Evolutionary conservation across 2,113 vertebrate genomes (phyloP).

Genomic region (Carollia perspicillata): DNA sequence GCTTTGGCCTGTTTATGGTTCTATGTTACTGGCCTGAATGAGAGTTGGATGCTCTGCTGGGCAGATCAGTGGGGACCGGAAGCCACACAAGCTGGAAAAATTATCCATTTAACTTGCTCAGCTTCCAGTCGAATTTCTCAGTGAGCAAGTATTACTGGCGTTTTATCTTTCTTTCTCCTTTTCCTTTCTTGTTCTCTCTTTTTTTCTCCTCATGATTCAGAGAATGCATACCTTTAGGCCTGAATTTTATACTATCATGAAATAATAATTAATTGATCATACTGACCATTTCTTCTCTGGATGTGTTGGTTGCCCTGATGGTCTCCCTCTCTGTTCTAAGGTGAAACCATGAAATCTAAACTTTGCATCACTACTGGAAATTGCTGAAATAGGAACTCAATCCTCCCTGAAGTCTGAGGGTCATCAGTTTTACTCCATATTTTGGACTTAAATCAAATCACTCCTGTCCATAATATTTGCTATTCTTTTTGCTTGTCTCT

Average conservation of each 20-base stretch:
- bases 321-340: neutral
- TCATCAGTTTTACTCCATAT: neutral
- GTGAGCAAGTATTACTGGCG: neutral
- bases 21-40: neutral
- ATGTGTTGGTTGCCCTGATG: neutral
- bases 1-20: neutral
- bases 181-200: neutral
- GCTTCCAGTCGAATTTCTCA: neutral
- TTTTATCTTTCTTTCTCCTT: neutral
- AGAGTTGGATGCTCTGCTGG: neutral
- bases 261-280: neutral
- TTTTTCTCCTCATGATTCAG: neutral
- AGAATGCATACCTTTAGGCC: neutral
- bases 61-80: neutral
- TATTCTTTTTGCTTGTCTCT: neutral
- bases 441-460: neutral
- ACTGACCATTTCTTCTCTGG: neutral
- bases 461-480: neutral
- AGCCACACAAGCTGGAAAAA: neutral
- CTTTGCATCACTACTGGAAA: neutral
- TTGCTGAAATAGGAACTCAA: neutral
- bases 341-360: neutral
- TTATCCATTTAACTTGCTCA: neutral
- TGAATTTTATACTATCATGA: neutral
- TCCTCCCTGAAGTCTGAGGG: neutral